Evolutionary conservation across 2,113 vertebrate species (phyloP), one percentile per base, ranked within the genome.

Genomic region (Cyanistes caeruleus): DNA sequence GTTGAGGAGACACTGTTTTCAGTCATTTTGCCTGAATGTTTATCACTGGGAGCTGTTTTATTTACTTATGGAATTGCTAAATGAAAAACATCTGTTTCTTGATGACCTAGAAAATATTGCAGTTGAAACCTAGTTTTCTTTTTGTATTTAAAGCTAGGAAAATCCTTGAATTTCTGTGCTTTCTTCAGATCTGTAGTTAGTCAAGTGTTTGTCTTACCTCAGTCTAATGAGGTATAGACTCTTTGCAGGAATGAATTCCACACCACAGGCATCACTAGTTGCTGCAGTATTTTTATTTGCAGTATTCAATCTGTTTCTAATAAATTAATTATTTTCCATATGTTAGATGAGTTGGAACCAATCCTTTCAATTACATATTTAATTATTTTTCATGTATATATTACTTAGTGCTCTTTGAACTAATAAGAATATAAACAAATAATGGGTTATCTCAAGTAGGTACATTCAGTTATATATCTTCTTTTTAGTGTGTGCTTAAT

Each of bases 61-160:
- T 60, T 93, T 94, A 86, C 53, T 88, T 48, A 59, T 1, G 3
- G 44, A 81, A 75, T 49, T 77, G 15, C 70, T 83, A 80, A 80
- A 77, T 86, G 15, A 41, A 75, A 93, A 67, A 27, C 24, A 41
- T 55, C 11, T 90, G 52, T 62, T 81, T 90, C 51, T 65, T 75
- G 72, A 78, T 86, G 83, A 86, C 58, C 60, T 86, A 81, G 85
- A 88, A 95, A 94, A 68, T 56, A 60, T 22, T n/a, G 20, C n/a
- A 60, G 17, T 49, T 31, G 56, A 91, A 92, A 93, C 12, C 10
- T 68, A 76, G 9, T 72, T 94, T 87, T 87, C 11, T 63, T 85
- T 79, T 72, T 73, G 7, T 59, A 28, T 67, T 35, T 63, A 77
- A 52, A 86, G 10, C 30, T 43, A 64, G n/a, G 52, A 70, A 81